Conservation (phyloP, 2,888 invertebrate genomes). For the Macaria notata region DNA sequence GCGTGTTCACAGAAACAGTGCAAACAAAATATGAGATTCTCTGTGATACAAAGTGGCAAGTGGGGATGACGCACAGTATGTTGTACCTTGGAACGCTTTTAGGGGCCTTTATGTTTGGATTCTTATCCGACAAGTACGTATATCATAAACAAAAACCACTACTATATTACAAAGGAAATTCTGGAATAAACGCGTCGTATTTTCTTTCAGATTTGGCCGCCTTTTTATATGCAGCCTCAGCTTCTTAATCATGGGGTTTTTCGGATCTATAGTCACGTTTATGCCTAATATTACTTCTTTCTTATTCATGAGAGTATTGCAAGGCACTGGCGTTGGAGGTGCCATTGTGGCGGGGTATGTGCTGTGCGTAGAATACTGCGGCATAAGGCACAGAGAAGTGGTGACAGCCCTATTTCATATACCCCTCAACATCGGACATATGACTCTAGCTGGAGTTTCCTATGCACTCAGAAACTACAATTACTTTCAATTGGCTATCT, state of each 20-base stretch:
- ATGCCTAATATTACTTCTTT: conserved; percentile 52
- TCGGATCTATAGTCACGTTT: conserved; percentile 50
- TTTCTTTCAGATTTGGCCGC: conserved; percentile 57
- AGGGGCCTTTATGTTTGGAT: conserved; percentile 58
- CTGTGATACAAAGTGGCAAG: conserved; percentile 55
- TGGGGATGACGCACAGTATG: conserved; percentile 60
- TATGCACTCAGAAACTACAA: conserved; percentile 58
- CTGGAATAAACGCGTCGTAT: background rate
- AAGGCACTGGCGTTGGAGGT: conserved; percentile 62
- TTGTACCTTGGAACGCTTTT: conserved; percentile 56
- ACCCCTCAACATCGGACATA: conserved; percentile 60
- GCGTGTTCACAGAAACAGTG: conserved; percentile 56
- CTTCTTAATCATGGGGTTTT: conserved; percentile 43
- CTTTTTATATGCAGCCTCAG: conserved; percentile 44
- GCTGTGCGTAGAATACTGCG: conserved; percentile 59
- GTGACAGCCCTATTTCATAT: conserved; percentile 60
- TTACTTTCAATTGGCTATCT: conserved; percentile 55
- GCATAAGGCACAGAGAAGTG: conserved; percentile 51
- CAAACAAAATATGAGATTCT: conserved; percentile 56
- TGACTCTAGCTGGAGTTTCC: conserved; percentile 56
- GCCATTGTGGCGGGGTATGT: conserved; percentile 61
- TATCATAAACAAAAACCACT: too few species aligned
- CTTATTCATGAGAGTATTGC: conserved; percentile 53
- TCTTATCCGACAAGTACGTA: conserved; percentile 61
- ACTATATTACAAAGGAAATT: too few species aligned